These are phyloP conservation scores for Scolopax rusticola DNA, from an alignment of 2,797 vertebrate species.

Conservation along the genomic window DNA sequence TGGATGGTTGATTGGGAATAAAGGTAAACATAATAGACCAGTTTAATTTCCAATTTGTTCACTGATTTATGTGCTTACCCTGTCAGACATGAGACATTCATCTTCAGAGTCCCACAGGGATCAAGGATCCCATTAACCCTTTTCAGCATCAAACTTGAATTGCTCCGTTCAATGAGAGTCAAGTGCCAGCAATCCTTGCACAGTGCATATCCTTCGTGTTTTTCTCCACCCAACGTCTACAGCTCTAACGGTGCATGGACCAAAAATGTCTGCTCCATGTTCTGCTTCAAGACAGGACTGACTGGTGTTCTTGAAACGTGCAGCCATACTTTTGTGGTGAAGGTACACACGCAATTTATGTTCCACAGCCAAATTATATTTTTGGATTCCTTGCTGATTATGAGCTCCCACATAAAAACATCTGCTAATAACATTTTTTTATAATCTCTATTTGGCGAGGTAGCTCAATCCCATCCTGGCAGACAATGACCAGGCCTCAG, in stretches of 20 bases:
- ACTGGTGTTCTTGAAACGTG: background rate
- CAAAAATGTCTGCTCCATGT: background rate
- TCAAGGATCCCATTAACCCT: background rate
- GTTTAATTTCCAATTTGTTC: background rate
- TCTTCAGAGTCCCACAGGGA: background rate
- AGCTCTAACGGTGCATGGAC: background rate
- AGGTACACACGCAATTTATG: background rate
- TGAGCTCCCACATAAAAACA: conserved; percentile 35
- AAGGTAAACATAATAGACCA: background rate
- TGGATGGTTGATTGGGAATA: background rate
- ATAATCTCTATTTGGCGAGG: conserved; percentile 5
- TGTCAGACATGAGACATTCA: background rate
- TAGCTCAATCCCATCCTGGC: conserved; percentile 44
- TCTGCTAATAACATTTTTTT: conserved; percentile 58
- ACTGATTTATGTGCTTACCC: background rate
- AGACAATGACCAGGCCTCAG: conserved; percentile 31
- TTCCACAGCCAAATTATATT: conserved; percentile 1
- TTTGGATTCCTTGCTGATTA: background rate
- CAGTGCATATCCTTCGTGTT: background rate
- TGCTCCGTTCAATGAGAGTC: background rate
- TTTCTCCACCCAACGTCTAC: background rate
- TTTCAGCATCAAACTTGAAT: background rate
- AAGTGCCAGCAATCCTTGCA: background rate
- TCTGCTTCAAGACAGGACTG: background rate
- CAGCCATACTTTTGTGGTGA: background rate